A percentile compares a stretch with the other conserved stretches of the same genome.
Evolutionary conservation across 1,140 invertebrate species (phyloP).

Genomic region (Drosophila aff.): DNA sequence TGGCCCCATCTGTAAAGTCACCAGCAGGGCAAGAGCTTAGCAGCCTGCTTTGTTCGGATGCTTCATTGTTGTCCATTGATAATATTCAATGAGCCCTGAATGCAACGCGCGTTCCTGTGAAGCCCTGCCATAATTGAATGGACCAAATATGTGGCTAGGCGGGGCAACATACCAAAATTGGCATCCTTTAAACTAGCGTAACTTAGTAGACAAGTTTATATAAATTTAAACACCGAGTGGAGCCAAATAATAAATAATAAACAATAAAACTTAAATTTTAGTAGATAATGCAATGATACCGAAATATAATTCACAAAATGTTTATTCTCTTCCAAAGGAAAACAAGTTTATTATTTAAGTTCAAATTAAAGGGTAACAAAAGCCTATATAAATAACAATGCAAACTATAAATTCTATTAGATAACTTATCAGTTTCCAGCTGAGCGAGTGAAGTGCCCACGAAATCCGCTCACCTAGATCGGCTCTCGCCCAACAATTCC

Average conservation of each 20-base stretch:
- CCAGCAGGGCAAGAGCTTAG: conserved; percentile 1
- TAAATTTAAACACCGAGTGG: background rate
- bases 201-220: background rate
- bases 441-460: background rate
- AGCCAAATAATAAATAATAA: background rate
- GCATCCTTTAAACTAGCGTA: background rate
- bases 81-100: background rate
- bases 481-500: background rate
- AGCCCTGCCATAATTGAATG: background rate
- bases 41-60: conserved; percentile 14
- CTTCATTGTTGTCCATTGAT: background rate
- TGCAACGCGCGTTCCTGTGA: background rate
- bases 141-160: background rate
- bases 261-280: background rate
- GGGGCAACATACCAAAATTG: background rate
- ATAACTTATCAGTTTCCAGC: background rate
- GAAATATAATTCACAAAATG: background rate
- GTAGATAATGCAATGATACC: background rate
- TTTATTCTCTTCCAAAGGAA: no score
- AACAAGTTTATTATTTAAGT: background rate
- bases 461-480: background rate
- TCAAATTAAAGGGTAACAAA: background rate
- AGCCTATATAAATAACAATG: background rate
- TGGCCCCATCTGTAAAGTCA: conserved; percentile 36
- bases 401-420: background rate